Conservation (phyloP, 2,888 invertebrate species). For the Ennomos erosarius region DNA sequence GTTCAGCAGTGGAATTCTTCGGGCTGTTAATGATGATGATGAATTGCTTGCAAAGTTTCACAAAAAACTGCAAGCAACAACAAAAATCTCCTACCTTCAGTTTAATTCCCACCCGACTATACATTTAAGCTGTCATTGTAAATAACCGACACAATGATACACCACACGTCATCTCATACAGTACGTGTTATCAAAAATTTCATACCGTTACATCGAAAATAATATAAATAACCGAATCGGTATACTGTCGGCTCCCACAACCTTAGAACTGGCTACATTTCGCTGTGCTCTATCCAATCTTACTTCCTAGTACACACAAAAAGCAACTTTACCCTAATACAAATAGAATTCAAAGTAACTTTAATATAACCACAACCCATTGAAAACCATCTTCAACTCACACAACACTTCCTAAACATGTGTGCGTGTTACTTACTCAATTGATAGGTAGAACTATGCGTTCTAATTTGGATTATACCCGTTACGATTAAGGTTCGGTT, state of each 20-base stretch:
- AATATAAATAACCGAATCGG: conserved; percentile 76
- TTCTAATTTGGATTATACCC: conserved; percentile 49
- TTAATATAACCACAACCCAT: conserved; percentile 61
- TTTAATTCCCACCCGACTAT: background rate
- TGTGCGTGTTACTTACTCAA: conserved; percentile 56
- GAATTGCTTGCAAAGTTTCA: too few relatives aligned
- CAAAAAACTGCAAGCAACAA: too few relatives aligned
- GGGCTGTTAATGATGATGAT: too few relatives aligned
- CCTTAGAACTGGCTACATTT: conserved; percentile 73
- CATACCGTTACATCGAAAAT: conserved; percentile 72
- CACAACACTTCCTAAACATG: conserved; percentile 61
- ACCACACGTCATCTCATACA: conserved; percentile 40
- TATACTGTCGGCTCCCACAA: conserved; percentile 78
- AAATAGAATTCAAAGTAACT: conserved; percentile 51
- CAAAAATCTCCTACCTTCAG: background rate
- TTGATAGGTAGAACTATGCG: conserved; percentile 46
- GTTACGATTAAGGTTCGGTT: conserved; percentile 48
- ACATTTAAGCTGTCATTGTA: conserved; percentile 22
- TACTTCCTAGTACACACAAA: conserved; percentile 74
- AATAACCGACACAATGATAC: conserved; percentile 19
- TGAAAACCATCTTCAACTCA: conserved; percentile 75
- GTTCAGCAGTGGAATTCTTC: too few relatives aligned
- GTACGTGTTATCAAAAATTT: conserved; percentile 72
- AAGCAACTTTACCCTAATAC: conserved; percentile 47
- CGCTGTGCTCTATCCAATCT: conserved; percentile 79